A percentile compares a stretch with the other conserved stretches of the same genome.
These are phyloP conservation scores for Trachelus iudaicus DNA, from an alignment of 2,888 invertebrate species.

Conservation along the genomic window DNA sequence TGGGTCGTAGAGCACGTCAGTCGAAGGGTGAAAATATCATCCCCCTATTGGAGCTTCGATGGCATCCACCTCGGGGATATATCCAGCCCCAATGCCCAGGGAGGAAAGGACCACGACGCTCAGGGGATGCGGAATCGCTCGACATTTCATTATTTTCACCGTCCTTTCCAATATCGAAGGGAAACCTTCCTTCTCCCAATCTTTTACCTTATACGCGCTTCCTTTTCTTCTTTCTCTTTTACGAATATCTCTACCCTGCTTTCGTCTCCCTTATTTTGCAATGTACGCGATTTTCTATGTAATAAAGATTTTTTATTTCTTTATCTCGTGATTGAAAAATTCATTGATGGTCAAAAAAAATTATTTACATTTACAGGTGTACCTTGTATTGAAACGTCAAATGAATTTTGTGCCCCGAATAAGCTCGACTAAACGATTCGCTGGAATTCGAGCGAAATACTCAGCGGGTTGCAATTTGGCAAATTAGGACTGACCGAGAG, in stretches of 20 bases:
- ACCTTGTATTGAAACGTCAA: background rate
- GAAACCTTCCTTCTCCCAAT: background rate
- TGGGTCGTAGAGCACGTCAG: slow-evolving; percentile 1
- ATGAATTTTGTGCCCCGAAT: background rate
- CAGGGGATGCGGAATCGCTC: slow-evolving; percentile 2
- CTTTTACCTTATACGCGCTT: background rate
- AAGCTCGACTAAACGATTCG: background rate
- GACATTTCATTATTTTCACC: slow-evolving; percentile 24
- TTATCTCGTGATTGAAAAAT: background rate
- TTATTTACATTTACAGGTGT: no score
- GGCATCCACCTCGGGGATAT: slow-evolving; percentile 6
- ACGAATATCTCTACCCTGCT: background rate
- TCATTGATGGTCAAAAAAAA: background rate
- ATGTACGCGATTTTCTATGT: background rate
- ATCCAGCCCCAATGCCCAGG: background rate
- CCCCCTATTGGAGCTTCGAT: slow-evolving; percentile 7
- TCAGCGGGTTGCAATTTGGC: background rate
- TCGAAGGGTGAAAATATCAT: slow-evolving; percentile 18
- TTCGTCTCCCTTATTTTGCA: background rate
- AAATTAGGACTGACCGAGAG: background rate
- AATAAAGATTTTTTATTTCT: background rate
- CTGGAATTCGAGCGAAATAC: background rate
- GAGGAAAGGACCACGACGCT: background rate
- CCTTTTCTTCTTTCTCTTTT: background rate
- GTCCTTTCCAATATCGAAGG: slow-evolving; percentile 20